Base-by-base conservation (phyloP, 2,113 vertebrate species). In the Grallaria varia region DNA sequence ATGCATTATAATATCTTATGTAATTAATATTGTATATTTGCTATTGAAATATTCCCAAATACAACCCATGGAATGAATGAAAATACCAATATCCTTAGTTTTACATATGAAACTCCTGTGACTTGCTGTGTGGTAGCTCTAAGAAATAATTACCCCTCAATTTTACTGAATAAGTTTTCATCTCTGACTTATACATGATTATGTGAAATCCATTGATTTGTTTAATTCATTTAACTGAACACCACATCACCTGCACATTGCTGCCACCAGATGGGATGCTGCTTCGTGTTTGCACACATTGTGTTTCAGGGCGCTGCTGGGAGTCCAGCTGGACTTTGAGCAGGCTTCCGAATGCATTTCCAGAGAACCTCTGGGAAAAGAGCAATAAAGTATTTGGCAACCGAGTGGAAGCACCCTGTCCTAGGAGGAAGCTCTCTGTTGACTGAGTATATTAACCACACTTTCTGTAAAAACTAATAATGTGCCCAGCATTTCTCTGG, bases 341-440 rank as follows among this genome's bases (percentile, higher is more conserved):
- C 55, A 75, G 47, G 10, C 3, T 42, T 87, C 39, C 37, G 30
- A 18, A 31, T 15, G 16, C 35, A 63, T 71, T 76, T 52, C 68
- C 44, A 63, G 90, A 58, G 64, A 80, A 49, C 6, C 59, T 68
- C 12, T 40, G n/a, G 90, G 76, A 44, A 52, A 3, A 47, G 6
- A 86, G 56, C 37, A 79, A 72, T 62, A 81, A 90, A 82, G 87
- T 55, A 81, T 1, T 79, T 10, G 30, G 12, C 13, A 91, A 68
- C 16, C 72, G 79, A 91, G 16, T 27, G 52, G 33, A 74, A 72
- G 30, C 19, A 10, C 6, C 20, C 44, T 62, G 28, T 49, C 77
- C 56, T 82, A 44, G 81, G 93, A 94, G 86, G 55, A 96, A 94
- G 73, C 25, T 92, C 90, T 90, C 75, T 90, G 67, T 64, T 92